A percentile compares a stretch with the other conserved stretches of the same genome.
These are phyloP conservation scores for Ennomos quercinarius DNA, from an alignment of 2,888 invertebrate species.

Conservation along the genomic window DNA sequence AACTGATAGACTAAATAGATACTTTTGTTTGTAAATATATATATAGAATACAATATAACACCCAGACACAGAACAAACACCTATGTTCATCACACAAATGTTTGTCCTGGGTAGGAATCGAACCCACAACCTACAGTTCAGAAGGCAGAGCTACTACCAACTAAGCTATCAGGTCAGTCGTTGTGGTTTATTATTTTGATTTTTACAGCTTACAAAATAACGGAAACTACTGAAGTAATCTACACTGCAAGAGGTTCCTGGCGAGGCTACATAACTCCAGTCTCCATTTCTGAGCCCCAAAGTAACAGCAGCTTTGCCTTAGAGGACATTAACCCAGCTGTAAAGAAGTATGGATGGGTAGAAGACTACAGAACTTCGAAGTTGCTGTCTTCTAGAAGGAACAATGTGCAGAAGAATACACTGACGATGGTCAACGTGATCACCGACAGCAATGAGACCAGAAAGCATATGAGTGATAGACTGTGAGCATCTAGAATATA, in stretches of 20 bases:
- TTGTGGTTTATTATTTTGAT: not conserved
- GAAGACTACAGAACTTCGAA: slow-evolving; percentile 61
- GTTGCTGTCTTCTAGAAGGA: slow-evolving; percentile 59
- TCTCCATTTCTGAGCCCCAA: not conserved
- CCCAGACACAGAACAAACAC: no score
- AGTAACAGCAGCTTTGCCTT: slow-evolving; percentile 11
- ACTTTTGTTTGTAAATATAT: no score
- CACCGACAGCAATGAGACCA: slow-evolving; percentile 72
- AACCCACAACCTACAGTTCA: no score
- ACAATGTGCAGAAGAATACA: slow-evolving; percentile 57
- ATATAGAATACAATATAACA: no score
- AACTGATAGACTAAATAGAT: no score
- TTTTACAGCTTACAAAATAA: slow-evolving; percentile 70
- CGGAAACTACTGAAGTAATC: slow-evolving; percentile 57
- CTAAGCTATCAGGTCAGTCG: no score
- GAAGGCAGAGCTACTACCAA: no score
- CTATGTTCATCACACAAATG: no score
- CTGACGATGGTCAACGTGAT: slow-evolving; percentile 72
- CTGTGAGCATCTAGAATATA: slow-evolving; percentile 59
- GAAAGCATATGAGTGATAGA: slow-evolving; percentile 69
- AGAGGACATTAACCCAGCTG: slow-evolving; percentile 12
- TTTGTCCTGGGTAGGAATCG: no score
- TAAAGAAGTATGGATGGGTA: slow-evolving; percentile 52
- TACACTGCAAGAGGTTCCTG: slow-evolving; percentile 59
- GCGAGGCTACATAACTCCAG: slow-evolving; percentile 37